These are phyloP conservation scores for Drosophila carrolli DNA, from an alignment of 1,140 invertebrate genomes.

Conservation along the genomic window DNA sequence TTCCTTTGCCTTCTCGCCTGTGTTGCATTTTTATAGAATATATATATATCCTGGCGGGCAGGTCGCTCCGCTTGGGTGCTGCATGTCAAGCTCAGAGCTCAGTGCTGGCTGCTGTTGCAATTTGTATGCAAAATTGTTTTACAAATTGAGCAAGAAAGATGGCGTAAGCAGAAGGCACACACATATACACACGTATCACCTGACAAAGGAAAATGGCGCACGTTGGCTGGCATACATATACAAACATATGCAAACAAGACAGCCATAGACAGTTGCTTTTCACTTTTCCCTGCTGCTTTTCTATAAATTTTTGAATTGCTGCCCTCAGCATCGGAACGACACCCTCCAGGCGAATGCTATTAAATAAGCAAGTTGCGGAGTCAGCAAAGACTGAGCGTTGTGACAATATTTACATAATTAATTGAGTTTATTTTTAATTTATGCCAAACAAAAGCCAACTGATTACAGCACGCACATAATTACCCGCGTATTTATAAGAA, in stretches of 20 bases:
- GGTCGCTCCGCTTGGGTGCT: slow-evolving; percentile 50
- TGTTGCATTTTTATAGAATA: slow-evolving; percentile 74
- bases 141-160: slow-evolving; percentile 82
- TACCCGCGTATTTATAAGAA: slow-evolving; percentile 42
- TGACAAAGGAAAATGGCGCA: slow-evolving; percentile 34
- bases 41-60: slow-evolving; percentile 40
- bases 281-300: slow-evolving; percentile 46
- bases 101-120: slow-evolving; percentile 72
- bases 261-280: slow-evolving; percentile 64
- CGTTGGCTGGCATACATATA: background rate
- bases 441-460: slow-evolving; percentile 69
- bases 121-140: slow-evolving; percentile 83
- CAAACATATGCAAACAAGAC: slow-evolving; percentile 28
- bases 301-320: slow-evolving; percentile 73
- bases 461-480: slow-evolving; percentile 52
- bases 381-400: slow-evolving; percentile 22
- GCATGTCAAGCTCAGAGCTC: slow-evolving; percentile 57
- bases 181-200: slow-evolving; percentile 12
- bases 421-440: slow-evolving; percentile 81
- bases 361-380: slow-evolving; percentile 26
- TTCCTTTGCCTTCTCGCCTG: slow-evolving; percentile 29
- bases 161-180: slow-evolving; percentile 71
- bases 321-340: slow-evolving; percentile 21
- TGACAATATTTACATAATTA: slow-evolving; percentile 77
- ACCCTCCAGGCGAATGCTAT: slow-evolving; percentile 12